These are phyloP conservation scores for Ormyrus labotus DNA, from an alignment of 2,888 invertebrate species.

Conservation along the genomic window DNA sequence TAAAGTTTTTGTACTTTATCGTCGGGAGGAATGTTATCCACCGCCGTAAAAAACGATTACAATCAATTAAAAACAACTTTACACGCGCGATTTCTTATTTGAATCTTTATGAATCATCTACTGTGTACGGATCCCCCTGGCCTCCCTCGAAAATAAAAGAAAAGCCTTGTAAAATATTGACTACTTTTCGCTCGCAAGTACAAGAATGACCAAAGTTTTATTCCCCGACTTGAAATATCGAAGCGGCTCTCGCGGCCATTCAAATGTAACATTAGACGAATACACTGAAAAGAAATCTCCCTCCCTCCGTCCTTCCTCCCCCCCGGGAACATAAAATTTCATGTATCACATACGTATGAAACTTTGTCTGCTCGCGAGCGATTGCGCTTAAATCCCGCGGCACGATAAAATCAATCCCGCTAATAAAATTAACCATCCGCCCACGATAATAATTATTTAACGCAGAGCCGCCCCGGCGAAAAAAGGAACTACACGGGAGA, in stretches of 20 bases:
- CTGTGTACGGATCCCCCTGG: too few relatives aligned
- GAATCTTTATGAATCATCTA: too few relatives aligned
- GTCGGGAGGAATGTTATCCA: not conserved
- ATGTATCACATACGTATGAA: slow-evolving; percentile 12
- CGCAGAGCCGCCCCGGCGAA: not conserved
- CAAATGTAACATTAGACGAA: slow-evolving; percentile 20
- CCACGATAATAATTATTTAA: slow-evolving; percentile 24
- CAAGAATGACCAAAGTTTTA: too few relatives aligned
- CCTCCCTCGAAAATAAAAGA: too few relatives aligned
- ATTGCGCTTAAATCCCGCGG: slow-evolving; percentile 20
- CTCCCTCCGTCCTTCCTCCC: too few relatives aligned
- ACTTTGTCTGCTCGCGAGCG: not conserved
- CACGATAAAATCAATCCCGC: slow-evolving; percentile 31
- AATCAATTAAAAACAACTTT: not conserved
- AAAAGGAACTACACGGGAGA: not conserved
- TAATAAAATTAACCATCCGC: slow-evolving; percentile 31
- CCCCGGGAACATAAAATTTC: slow-evolving; percentile 12
- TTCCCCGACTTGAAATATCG: too few relatives aligned
- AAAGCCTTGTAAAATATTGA: too few relatives aligned
- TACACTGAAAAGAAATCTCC: not conserved
- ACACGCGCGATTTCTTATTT: not conserved
- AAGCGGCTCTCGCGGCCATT: not conserved
- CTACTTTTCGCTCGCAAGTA: too few relatives aligned
- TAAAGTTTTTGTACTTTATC: too few relatives aligned
- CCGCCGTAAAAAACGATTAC: not conserved